Base-by-base conservation (phyloP, 1,140 invertebrate species). In the Geopemphigus sp. region DNA sequence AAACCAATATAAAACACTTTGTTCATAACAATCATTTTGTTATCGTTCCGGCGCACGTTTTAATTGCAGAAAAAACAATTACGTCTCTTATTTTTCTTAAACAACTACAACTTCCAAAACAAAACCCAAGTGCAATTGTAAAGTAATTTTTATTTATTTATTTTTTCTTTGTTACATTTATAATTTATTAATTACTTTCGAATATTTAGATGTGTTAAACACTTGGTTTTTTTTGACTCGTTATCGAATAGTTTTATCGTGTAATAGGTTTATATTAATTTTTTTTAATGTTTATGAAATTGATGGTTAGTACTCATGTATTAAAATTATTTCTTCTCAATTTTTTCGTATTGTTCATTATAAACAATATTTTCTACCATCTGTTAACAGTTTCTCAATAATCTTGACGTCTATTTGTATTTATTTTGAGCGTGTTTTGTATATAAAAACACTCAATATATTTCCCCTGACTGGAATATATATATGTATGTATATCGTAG, bases 111-210 rank as follows among this genome's bases (percentile, higher is more conserved):
- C 12, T 47, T 15, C 39, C 64, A 24, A 53, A 10, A n/a, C n/a
- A n/a, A 53, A 26, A 70, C 24, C n/a, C n/a, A 24, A 78, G 73
- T 78, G 73, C 73, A 78, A 78, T 78, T 61, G 39, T 68, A 24
- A 68, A 47, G 14, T 47, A 2, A 64, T 59, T 29, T n/a, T 56
- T 57, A 57, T 50, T 53, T 53, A 26, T 45, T 57, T 5, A 14
- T 39, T 74, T 74, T 59, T 56, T 74, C 1, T 78, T 78, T 47
- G 73, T 78, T 78, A 78, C 32, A 78, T 78, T 78, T 78, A 47
- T 61, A 61, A 12, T 61, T 68, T 68, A n/a, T n/a, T n/a, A 15
- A 68, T 24, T 39, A 8, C 3, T 4, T 68, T 68, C 47, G n/a
- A 68, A 61, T 15, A 47, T 45, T 26, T 47, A 78, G 32, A 19